Percentiles rank a stretch among this genome's conserved stretches.
phyloP scores from a whole-genome alignment of 2,888 invertebrate genomes.

The Leptarthrus brevirostris region DNA sequence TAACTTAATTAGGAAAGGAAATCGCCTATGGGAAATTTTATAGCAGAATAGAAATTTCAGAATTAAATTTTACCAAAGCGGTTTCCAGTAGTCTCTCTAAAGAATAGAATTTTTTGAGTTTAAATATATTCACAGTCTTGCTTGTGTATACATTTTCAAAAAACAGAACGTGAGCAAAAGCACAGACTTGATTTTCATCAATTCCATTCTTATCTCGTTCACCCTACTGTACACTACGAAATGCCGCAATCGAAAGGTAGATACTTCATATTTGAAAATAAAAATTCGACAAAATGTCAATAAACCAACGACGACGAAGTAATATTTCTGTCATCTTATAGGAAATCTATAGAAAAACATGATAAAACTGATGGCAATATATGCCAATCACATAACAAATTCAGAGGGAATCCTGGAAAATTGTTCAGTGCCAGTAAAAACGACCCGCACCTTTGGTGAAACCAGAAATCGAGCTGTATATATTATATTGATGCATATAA shows the following conservation, averaged over 20 bases:
- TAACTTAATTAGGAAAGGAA: too few relatives aligned
- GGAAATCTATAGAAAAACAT: conserved; percentile 21
- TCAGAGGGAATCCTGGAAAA: conserved; percentile 14
- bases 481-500: conserved; percentile 29
- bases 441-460: conserved; percentile 12
- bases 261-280: conserved; percentile 3
- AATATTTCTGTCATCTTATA: conserved; percentile 34
- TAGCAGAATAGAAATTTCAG: too few relatives aligned
- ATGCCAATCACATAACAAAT: conserved; percentile 33
- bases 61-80: too few relatives aligned
- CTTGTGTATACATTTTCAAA: too few relatives aligned
- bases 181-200: background rate
- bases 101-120: too few relatives aligned
- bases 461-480: background rate
- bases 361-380: conserved; percentile 38
- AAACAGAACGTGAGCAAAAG: background rate
- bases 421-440: conserved; percentile 11
- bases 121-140: too few relatives aligned
- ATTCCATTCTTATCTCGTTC: background rate
- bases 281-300: conserved; percentile 37
- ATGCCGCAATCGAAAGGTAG: too few relatives aligned
- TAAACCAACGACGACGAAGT: conserved; percentile 1
- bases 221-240: too few relatives aligned
- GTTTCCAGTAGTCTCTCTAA: too few relatives aligned
- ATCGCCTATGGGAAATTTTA: too few relatives aligned